A percentile compares a stretch with the other conserved stretches of the same genome.
Conservation (phyloP, 2,797 vertebrate species). For the Myiothlypis coronata region DNA sequence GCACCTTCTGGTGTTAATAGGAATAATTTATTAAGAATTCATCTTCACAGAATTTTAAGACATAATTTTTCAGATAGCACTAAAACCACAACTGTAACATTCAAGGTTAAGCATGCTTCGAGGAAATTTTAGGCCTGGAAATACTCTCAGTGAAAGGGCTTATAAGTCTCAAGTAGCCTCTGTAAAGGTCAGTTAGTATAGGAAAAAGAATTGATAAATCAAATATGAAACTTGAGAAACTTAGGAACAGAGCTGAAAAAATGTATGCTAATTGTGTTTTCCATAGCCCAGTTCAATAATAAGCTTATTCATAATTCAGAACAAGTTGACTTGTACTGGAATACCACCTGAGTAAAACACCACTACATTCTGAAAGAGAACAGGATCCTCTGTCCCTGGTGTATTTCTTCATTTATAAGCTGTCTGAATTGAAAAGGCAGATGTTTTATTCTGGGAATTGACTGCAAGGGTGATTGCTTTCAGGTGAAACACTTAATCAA, state of each 20-base stretch:
- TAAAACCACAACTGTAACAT: conserved; percentile 22
- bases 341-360: conserved; percentile 45
- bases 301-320: conserved; percentile 21
- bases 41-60: neutral
- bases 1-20: neutral
- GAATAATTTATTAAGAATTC: neutral
- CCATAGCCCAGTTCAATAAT: neutral
- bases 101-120: neutral
- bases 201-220: neutral
- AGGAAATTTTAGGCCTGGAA: conserved; percentile 13
- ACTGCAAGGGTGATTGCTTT: conserved; percentile 69
- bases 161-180: neutral
- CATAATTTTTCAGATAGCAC: conserved; percentile 9
- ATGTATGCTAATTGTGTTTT: neutral
- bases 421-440: conserved; percentile 71
- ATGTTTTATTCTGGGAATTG: conserved; percentile 72
- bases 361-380: conserved; percentile 51
- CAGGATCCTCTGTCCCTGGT: conserved; percentile 51
- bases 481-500: conserved; percentile 73
- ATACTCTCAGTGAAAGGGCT: neutral
- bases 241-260: neutral
- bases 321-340: neutral
- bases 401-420: conserved; percentile 65
- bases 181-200: conserved; percentile 32
- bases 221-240: neutral